These are phyloP conservation scores for Sminthurinus aureus DNA, from an alignment of 2,888 invertebrate genomes.

Conservation along the genomic window DNA sequence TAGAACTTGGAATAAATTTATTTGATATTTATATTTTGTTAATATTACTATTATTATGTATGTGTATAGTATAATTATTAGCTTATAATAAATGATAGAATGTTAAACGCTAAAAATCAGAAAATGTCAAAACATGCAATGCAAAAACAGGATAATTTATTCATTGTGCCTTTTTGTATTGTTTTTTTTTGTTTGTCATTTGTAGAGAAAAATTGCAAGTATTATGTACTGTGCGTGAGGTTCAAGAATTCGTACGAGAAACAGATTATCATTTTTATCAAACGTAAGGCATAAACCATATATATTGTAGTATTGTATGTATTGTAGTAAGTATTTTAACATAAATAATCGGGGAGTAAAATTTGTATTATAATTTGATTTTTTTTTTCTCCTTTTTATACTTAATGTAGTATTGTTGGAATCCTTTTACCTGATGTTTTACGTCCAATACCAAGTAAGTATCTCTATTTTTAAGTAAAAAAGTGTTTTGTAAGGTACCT, in stretches of 20 bases:
- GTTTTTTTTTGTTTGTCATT: conserved; percentile 57
- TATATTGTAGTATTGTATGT: neutral
- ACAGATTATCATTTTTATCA: conserved; percentile 96
- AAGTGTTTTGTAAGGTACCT: neutral
- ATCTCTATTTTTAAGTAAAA: neutral
- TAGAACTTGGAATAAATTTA: too few relatives aligned
- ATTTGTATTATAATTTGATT: neutral
- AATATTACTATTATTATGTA: too few relatives aligned
- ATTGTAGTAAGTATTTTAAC: neutral
- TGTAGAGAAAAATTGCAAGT: conserved; percentile 72
- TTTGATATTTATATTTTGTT: too few relatives aligned
- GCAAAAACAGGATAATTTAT: too few relatives aligned
- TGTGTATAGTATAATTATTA: too few relatives aligned
- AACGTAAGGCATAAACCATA: conserved; percentile 67
- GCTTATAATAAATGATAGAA: too few relatives aligned
- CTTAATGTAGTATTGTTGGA: conserved; percentile 78
- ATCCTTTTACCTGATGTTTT: conserved; percentile 96
- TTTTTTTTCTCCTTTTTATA: neutral
- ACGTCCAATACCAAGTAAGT: conserved; percentile 86
- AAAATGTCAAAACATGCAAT: too few relatives aligned
- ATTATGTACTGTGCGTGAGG: conserved; percentile 74
- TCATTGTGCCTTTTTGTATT: neutral
- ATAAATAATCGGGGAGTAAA: too few relatives aligned
- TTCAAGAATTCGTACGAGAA: conserved; percentile 79
- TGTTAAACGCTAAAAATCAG: too few relatives aligned